phyloP scores from a whole-genome alignment of 2,888 invertebrate genomes.

The Caenorhabditis becei region DNA sequence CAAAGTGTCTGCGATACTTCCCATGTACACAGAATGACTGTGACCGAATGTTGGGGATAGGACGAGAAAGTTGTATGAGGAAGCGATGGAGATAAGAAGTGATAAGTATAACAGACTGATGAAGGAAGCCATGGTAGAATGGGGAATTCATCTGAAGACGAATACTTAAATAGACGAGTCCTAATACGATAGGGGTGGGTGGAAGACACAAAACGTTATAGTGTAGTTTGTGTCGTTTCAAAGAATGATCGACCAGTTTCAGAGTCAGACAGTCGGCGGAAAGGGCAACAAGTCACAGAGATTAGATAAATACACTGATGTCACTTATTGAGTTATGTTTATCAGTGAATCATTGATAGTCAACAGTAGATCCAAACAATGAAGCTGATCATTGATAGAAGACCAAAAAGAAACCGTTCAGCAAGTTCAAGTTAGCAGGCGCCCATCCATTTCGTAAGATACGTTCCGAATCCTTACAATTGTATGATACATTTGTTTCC shows the following conservation, averaged over 20 bases:
- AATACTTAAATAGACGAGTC: background rate
- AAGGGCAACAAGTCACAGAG: background rate
- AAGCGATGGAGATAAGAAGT: background rate
- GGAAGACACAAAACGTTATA: background rate
- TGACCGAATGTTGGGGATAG: slow-evolving; percentile 56
- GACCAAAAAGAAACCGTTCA: no score
- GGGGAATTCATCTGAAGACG: background rate
- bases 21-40: slow-evolving; percentile 51
- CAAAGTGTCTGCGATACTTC: slow-evolving; percentile 56
- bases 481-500: no score
- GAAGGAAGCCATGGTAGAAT: background rate
- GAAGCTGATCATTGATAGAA: no score
- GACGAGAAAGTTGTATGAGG: slow-evolving; percentile 37
- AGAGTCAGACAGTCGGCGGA: background rate
- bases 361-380: no score
- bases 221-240: slow-evolving; percentile 3
- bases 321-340: no score
- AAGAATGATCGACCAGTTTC: slow-evolving; percentile 2
- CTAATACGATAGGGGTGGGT: background rate
- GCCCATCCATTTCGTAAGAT: no score
- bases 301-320: background rate
- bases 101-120: background rate
- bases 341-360: no score
- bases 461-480: no score
- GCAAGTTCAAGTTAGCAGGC: no score